Evolutionary conservation across 2,113 vertebrate species (phyloP).

Genomic region (Cariama cristata): DNA sequence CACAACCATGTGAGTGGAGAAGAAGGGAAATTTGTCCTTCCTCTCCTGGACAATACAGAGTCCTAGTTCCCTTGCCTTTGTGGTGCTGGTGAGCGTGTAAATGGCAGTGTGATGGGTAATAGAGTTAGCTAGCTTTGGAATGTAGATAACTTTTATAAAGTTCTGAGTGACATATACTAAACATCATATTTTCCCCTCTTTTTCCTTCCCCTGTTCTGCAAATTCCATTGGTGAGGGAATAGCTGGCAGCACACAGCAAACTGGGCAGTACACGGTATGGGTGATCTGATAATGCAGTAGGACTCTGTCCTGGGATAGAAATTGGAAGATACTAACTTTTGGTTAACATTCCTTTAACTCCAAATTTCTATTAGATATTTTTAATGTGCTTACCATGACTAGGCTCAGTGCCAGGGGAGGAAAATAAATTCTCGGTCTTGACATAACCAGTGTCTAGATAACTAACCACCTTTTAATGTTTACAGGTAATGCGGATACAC

Average conservation of each 20-base stretch:
- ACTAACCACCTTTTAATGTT: neutral
- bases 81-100: neutral
- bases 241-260: neutral
- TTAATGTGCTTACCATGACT: neutral
- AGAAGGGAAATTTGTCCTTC: neutral
- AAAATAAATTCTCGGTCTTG: neutral
- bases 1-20: neutral
- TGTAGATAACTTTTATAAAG: neutral
- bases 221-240: neutral
- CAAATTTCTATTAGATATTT: fast-evolving
- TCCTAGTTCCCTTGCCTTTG: neutral
- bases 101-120: neutral
- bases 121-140: neutral
- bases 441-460: neutral
- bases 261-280: neutral
- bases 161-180: neutral
- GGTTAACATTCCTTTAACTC: neutral
- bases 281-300: neutral
- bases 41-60: neutral
- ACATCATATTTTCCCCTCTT: neutral
- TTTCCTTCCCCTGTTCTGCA: neutral
- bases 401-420: neutral
- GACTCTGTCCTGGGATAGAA: neutral
- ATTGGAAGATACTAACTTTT: neutral
- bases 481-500: conserved; percentile 92